These are phyloP conservation scores for Petrocephalus zakoni DNA, from an alignment of 2,113 vertebrate genomes.

Conservation along the genomic window DNA sequence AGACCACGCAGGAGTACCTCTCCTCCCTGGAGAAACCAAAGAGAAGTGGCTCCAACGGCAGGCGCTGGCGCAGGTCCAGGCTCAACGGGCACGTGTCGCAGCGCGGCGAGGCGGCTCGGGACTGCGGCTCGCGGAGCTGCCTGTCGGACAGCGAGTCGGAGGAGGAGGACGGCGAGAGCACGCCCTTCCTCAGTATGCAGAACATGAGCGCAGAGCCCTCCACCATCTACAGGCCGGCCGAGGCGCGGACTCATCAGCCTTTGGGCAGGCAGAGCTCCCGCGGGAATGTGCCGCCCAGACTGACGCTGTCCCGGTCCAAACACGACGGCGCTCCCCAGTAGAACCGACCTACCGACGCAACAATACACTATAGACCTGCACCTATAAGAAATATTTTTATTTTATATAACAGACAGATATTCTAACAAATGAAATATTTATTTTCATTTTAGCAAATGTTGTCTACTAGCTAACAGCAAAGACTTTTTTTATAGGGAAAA, in stretches of 20 bases:
- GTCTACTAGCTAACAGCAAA: constrained; percentile 98
- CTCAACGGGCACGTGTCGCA: constrained; percentile 88
- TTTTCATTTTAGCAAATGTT: constrained; percentile 99
- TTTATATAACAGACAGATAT: constrained; percentile 97
- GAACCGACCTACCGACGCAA: constrained; percentile 39
- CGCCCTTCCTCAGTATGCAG: constrained; percentile 92
- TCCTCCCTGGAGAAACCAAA: constrained; percentile 81
- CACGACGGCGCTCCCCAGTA: constrained; percentile 83
- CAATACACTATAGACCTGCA: constrained; percentile 74
- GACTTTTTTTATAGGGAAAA: constrained; percentile 99
- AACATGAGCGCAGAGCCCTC: constrained; percentile 81
- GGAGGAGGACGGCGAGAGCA: constrained; percentile 87
- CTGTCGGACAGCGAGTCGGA: constrained; percentile 88
- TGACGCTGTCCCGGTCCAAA: constrained; percentile 70
- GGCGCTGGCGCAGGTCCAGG: constrained; percentile 84
- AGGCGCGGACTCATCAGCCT: constrained; percentile 89
- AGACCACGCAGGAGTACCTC: constrained; percentile 93
- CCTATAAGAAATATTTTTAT: constrained; percentile 94
- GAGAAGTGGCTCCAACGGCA: constrained; percentile 63
- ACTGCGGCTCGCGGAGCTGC: constrained; percentile 89
- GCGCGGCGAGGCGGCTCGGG: constrained; percentile 77
- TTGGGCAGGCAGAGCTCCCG: constrained; percentile 71
- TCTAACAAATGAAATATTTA: constrained; percentile 99
- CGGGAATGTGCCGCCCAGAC: constrained; percentile 73
- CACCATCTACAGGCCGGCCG: constrained; percentile 72